These are phyloP conservation scores for Cyanoderma ruficeps DNA, from an alignment of 2,113 vertebrate species.

Conservation along the genomic window DNA sequence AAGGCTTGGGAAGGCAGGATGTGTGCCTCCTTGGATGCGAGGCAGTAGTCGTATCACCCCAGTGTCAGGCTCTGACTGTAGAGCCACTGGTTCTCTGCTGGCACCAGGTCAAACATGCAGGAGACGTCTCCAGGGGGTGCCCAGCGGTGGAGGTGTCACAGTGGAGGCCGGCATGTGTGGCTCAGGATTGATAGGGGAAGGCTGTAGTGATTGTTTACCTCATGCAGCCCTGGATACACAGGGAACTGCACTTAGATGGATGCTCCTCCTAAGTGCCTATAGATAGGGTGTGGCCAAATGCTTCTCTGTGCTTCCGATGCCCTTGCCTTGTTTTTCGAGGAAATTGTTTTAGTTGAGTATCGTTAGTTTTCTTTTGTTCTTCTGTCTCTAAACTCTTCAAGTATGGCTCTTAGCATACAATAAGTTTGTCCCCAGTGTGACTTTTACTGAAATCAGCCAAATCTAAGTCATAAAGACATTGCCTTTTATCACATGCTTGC, in stretches of 20 bases:
- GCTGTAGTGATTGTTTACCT: neutral
- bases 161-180: accelerated
- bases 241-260: neutral
- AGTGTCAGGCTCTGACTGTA: neutral
- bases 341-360: neutral
- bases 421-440: neutral
- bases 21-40: neutral
- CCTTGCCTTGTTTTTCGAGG: neutral
- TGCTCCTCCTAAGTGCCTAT: neutral
- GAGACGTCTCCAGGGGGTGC: neutral
- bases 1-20: neutral
- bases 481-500: neutral
- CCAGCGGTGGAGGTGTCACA: neutral
- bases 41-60: neutral
- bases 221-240: neutral
- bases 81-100: neutral
- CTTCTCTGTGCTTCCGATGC: neutral
- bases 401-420: neutral
- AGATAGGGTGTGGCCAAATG: neutral
- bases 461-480: neutral
- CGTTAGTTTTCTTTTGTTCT: neutral
- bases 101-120: neutral
- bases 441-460: neutral
- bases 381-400: neutral
- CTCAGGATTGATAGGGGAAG: neutral